Evolutionary conservation across 1,140 invertebrate genomes (phyloP).

Genomic region (Bombus cullumanus): DNA sequence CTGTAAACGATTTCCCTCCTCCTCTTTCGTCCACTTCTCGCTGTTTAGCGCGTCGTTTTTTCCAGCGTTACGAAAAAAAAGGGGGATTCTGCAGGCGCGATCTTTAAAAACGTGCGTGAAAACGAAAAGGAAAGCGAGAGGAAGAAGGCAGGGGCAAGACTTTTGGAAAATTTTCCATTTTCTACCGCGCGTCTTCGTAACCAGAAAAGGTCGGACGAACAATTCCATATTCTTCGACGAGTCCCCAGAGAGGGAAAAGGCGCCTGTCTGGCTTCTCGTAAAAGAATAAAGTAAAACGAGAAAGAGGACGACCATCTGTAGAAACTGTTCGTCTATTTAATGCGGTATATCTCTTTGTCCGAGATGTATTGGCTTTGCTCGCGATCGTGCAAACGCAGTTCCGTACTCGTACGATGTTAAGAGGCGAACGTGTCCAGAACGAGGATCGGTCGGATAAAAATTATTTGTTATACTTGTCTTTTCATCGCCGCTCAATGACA

Average conservation of each 20-base stretch:
- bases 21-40: background rate
- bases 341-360: background rate
- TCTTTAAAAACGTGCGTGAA: background rate
- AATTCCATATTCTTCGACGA: conserved; percentile 63
- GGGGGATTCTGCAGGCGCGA: too few species aligned
- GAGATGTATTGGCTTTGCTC: background rate
- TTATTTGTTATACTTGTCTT: background rate
- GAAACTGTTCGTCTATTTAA: conserved; percentile 53
- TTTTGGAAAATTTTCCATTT: conserved; percentile 34
- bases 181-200: conserved; percentile 15
- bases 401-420: background rate
- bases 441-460: background rate
- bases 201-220: conserved; percentile 43
- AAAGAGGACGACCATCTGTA: conserved; percentile 46
- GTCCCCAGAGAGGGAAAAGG: conserved; percentile 52
- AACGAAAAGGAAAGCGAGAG: background rate
- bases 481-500: too few species aligned
- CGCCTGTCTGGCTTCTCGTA: conserved; percentile 41
- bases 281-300: conserved; percentile 33
- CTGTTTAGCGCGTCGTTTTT: background rate
- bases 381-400: background rate
- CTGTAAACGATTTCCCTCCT: too few species aligned
- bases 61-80: background rate
- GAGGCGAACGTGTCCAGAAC: background rate
- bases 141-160: conserved; percentile 14